Evolutionary conservation across 1,140 invertebrate genomes (phyloP), one percentile per base, ranked within the genome.

Genomic region (Sycophila sp.): DNA sequence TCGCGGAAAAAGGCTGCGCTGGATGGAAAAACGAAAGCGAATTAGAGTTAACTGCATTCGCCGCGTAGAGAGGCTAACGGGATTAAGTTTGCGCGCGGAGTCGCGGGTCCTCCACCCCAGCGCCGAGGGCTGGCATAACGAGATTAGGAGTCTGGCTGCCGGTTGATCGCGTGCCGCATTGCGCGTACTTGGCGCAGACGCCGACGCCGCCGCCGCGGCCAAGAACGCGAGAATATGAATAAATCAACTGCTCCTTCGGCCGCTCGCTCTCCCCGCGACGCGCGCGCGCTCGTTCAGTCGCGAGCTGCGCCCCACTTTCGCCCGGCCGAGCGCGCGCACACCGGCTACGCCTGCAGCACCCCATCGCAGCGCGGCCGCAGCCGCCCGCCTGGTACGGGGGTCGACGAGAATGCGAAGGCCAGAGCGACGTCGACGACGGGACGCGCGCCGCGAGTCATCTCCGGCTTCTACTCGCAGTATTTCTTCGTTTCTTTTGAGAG

Each of bases 161-260:
- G 62, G 53, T 60, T 59, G 22, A 59, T 71, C 62, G 69, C 62
- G 62, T 71, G 69, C 62, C 69, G 69, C 69, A 71, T 71, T 71
- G 69, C 69, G 69, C 69, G 69, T 63, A 63, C 47, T 58, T 63
- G 10, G 36, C 69, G 69, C 69, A 71, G 69, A 60, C 69, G 60
- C 53, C 24, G 38, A 15, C 34, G 32, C 26, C 55, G 42, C 65
- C 67, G 32, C 28, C 38, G 51, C 69, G 26, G n/a, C 56, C 56
- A 22, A 49, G 56, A 69, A 47, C 58, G 58, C 59, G 51, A 26
- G 38, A 64, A 64, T 64, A 70, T 70, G 60, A 64, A 70, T 70
- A 63, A 64, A 64, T 58, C 40, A 47, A 15, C 22, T n/a, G n/a
- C n/a, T n/a, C n/a, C 59, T 19, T 22, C 11, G 11, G 45, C 8